Evolutionary conservation across 2,113 vertebrate species (phyloP), one percentile per base, ranked within the genome.

Genomic region (Egretta garzetta): DNA sequence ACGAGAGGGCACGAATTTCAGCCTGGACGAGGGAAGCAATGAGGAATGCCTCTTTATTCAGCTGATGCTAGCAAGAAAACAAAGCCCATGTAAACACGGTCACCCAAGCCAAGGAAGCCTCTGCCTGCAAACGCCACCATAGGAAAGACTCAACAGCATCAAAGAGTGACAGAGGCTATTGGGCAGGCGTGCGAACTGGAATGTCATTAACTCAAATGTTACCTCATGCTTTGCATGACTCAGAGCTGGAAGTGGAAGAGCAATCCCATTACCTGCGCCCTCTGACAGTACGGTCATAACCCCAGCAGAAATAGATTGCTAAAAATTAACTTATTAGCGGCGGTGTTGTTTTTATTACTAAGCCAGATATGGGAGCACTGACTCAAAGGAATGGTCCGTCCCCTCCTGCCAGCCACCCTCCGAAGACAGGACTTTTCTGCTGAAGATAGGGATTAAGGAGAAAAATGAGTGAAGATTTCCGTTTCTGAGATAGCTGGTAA

Each of bases 401-500:
- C 24, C 24, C 16, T 93, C 21, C 77, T 60, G 56, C 70, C 56
- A 91, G 66, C 73, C 49, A 41, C 59, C 7, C 45, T 93, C 77
- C 70, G 67, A 85, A 91, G 73, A 59, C 28, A 17, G 33, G 64
- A 58, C 58, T 79, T 77, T 55, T 73, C 84, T 95, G 86, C 80
- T 85, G 55, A 82, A 90, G 87, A 95, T 70, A 80, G 81, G 49
- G 47, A 95, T 94, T 94, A 88, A 86, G 66, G 23, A 92, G 81
- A 94, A 95, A 95, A 97, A 96, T 91, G 86, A 96, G 66, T 10
- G n/a, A 96, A 95, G 86, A 87, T 81, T 96, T 96, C 96, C 23
- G 5, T 82, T 94, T 94, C 89, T 93, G 91, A 86, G 94, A 96
- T 96, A 94, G 91, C 91, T 97, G 91, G 66, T 90, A 96, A 95